These are phyloP conservation scores for Parascotia fuliginaria DNA, from an alignment of 2,888 invertebrate genomes.

Conservation along the genomic window DNA sequence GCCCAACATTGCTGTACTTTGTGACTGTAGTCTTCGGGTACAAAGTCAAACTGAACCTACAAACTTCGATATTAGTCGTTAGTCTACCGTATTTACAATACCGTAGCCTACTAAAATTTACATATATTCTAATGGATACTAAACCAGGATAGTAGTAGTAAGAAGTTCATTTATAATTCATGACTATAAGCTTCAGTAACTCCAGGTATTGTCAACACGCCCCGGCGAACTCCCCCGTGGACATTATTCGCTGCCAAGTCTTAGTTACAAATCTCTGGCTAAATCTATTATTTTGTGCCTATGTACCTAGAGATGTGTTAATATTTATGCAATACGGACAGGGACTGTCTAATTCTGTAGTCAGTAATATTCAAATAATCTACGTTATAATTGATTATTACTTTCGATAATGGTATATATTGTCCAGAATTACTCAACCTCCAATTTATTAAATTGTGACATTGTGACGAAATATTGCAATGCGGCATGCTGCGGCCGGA, in stretches of 20 bases:
- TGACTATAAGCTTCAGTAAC: not conserved
- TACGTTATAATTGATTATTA: too few species aligned
- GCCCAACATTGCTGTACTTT: too few species aligned
- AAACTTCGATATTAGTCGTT: too few species aligned
- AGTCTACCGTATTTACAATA: not conserved
- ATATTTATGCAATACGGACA: not conserved
- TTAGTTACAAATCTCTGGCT: not conserved
- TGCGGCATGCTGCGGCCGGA: too few species aligned
- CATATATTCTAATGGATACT: not conserved
- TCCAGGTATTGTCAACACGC: conserved; percentile 1
- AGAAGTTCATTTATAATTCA: not conserved
- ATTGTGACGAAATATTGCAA: too few species aligned
- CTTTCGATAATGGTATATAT: too few species aligned
- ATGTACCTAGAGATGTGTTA: not conserved
- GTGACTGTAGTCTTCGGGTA: too few species aligned
- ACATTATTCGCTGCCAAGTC: not conserved
- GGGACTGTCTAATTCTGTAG: not conserved
- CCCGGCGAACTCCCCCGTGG: not conserved
- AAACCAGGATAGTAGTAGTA: not conserved
- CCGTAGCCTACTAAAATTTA: not conserved
- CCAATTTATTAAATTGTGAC: too few species aligned
- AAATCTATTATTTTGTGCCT: not conserved
- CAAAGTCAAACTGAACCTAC: too few species aligned
- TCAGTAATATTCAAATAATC: not conserved
- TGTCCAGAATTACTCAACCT: too few species aligned